Evolutionary conservation across 2,113 vertebrate genomes (phyloP).

Genomic region (Scomber scombrus): DNA sequence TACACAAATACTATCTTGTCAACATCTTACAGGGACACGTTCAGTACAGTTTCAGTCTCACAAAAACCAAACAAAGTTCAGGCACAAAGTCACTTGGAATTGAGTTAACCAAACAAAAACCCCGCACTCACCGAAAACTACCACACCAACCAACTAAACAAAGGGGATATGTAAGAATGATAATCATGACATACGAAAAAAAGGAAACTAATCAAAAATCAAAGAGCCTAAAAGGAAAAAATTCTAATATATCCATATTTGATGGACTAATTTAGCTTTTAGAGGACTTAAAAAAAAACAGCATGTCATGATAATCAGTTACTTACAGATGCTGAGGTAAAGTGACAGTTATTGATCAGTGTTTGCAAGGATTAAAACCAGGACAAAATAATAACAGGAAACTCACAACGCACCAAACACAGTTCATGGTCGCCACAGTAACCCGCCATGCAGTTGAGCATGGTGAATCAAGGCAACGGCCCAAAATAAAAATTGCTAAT

Average conservation of each 20-base stretch:
- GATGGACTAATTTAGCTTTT: slow-evolving; percentile 65
- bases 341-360: slow-evolving; percentile 86
- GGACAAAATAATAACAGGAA: slow-evolving; percentile 84
- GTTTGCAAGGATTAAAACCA: slow-evolving; percentile 82
- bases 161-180: slow-evolving; percentile 84
- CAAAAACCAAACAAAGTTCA: slow-evolving; percentile 82
- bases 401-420: slow-evolving; percentile 89
- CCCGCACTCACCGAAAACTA: slow-evolving; percentile 83
- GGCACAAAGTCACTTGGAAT: slow-evolving; percentile 83
- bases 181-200: slow-evolving; percentile 86
- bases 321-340: slow-evolving; percentile 81
- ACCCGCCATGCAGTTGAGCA: slow-evolving; percentile 88
- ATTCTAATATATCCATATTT: slow-evolving; percentile 57
- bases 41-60: slow-evolving; percentile 66
- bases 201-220: slow-evolving; percentile 78
- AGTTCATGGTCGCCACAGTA: slow-evolving; percentile 87
- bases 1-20: slow-evolving; percentile 41
- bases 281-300: slow-evolving; percentile 33
- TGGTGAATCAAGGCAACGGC: slow-evolving; percentile 87
- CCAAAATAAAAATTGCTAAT: slow-evolving; percentile 84
- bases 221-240: slow-evolving; percentile 68
- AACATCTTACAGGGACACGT: slow-evolving; percentile 55
- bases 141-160: slow-evolving; percentile 86
- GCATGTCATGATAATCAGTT: slow-evolving; percentile 84
- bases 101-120: slow-evolving; percentile 78